These are phyloP conservation scores for Scaptomyza cyrtandrae DNA, from an alignment of 2,888 invertebrate species.

Conservation along the genomic window DNA sequence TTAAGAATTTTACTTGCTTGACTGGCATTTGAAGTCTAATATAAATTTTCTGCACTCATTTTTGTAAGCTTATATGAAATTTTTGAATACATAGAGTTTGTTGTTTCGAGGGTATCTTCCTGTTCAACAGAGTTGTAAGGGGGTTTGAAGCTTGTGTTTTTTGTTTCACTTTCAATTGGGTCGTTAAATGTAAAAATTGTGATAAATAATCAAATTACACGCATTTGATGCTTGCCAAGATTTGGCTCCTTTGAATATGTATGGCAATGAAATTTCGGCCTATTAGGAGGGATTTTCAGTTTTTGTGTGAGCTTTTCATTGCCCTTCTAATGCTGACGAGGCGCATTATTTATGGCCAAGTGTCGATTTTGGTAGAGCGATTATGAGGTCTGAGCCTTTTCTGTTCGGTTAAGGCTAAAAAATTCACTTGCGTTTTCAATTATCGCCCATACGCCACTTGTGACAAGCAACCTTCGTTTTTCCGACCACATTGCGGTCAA, in stretches of 20 bases:
- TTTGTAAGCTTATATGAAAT: too few relatives aligned
- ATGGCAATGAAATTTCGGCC: constrained; percentile 45
- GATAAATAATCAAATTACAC: constrained; percentile 81
- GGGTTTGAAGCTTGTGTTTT: not conserved
- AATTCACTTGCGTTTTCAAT: constrained; percentile 39
- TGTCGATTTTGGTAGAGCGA: constrained; percentile 46
- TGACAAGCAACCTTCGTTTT: constrained; percentile 8
- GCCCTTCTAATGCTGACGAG: constrained; percentile 44
- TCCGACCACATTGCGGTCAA: not conserved
- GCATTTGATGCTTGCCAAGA: constrained; percentile 68
- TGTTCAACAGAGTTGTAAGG: not conserved
- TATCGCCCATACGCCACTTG: constrained; percentile 37
- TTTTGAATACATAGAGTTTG: too few relatives aligned
- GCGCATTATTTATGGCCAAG: constrained; percentile 59
- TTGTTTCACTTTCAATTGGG: constrained; percentile 62
- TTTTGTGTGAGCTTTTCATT: constrained; percentile 1
- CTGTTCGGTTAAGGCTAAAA: constrained; percentile 1
- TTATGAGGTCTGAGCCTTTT: constrained; percentile 35
- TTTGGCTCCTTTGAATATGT: constrained; percentile 55
- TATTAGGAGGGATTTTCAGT: constrained; percentile 28
- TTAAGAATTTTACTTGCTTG: not conserved
- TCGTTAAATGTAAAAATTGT: constrained; percentile 80
- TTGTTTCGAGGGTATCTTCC: constrained; percentile 3
- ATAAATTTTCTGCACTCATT: too few relatives aligned
- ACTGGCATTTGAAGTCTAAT: not conserved